Conservation (phyloP, 2,797 vertebrate species). For the Spinus pinus region DNA sequence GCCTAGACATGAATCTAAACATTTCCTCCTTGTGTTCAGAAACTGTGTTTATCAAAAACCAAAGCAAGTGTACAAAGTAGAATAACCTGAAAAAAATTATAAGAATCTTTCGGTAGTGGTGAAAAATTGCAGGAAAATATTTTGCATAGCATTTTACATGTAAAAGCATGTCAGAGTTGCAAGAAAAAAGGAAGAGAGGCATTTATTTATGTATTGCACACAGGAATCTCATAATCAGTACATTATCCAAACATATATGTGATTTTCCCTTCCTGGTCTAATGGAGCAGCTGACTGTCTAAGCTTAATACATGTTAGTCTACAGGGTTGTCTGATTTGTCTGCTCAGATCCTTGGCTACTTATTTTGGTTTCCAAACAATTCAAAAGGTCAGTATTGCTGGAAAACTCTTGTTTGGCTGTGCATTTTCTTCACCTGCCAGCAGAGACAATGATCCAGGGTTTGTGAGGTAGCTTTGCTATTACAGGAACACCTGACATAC, state of each 20-base stretch:
- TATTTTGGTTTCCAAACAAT: neutral
- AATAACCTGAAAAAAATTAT: neutral
- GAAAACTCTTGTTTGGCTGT: neutral
- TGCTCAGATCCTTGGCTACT: neutral
- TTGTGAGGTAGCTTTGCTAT: neutral
- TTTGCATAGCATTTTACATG: neutral
- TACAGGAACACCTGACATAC: neutral
- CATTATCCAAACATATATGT: neutral
- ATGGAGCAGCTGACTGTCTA: neutral
- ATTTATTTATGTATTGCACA: neutral
- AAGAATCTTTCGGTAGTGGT: neutral
- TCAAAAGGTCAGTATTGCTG: neutral
- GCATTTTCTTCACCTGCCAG: neutral
- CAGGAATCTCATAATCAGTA: neutral
- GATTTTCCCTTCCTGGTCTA: neutral
- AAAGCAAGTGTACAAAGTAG: neutral
- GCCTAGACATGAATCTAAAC: neutral
- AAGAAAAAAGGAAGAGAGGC: neutral
- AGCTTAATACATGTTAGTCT: neutral
- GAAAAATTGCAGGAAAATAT: neutral
- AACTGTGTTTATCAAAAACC: neutral
- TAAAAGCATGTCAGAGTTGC: neutral
- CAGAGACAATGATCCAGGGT: neutral
- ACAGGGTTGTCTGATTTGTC: neutral
- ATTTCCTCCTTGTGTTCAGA: neutral